Evolutionary conservation across 2,797 vertebrate species (phyloP).

Genomic region (Cichlasoma orientale): DNA sequence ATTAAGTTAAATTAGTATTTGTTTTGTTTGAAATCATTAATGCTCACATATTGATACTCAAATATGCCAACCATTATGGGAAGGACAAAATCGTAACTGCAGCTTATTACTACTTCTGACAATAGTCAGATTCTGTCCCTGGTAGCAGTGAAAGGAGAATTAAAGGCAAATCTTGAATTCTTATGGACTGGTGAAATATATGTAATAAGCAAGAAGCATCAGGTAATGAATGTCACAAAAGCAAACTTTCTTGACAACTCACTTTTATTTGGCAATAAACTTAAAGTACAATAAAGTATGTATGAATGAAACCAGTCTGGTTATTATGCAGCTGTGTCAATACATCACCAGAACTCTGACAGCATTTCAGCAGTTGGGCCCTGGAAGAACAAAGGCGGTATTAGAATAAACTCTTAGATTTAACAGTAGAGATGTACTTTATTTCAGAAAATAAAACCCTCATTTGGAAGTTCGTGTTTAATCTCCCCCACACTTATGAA

Average conservation of each 20-base stretch:
- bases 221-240: not conserved
- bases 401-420: fast-evolving
- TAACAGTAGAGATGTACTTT: not conserved
- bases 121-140: not conserved
- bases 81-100: too few species aligned
- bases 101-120: too few species aligned
- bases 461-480: constrained; percentile 51
- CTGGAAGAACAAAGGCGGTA: constrained; percentile 30
- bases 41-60: too few species aligned
- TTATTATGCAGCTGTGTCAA: not conserved
- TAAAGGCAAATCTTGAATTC: not conserved
- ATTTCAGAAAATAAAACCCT: constrained; percentile 57
- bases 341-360: not conserved
- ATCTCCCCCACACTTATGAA: constrained; percentile 72
- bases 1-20: too few species aligned
- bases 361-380: not conserved
- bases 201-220: not conserved
- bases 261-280: not conserved
- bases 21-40: too few species aligned
- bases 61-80: too few species aligned
- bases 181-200: not conserved
- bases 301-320: not conserved
- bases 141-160: not conserved
- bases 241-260: not conserved
- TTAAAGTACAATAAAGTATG: not conserved